Evolutionary conservation across 2,113 vertebrate species (phyloP), one percentile per base, ranked within the genome.

Genomic region (Rutilus rutilus): DNA sequence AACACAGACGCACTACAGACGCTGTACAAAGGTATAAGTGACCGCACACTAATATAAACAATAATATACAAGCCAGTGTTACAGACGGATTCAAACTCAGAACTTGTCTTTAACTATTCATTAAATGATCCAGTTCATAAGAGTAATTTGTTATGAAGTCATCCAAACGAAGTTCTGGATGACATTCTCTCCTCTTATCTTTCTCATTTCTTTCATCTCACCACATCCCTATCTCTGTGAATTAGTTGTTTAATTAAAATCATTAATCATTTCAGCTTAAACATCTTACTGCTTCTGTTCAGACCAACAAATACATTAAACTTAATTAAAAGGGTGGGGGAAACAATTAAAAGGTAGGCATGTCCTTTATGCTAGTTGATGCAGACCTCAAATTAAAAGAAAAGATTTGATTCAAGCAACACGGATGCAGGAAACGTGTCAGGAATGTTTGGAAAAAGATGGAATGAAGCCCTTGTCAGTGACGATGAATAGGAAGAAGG

Each of bases 231-330:
- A 27, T 60, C 50, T 75, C 33, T 39, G 45, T 87, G 47, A 60
- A 86, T 71, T 69, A 78, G 85, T 39, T 86, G 75, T 65, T 84
- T 88, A 79, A 88, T 86, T 85, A 89, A 85, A 77, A 78, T 85
- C 54, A 82, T 88, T 64, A 57, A 83, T 73, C 65, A 83, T 42
- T 73, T 71, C 65, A 69, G 45, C 45, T 65, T 52, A 52, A 69
- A 33, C 17, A 69, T 69, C 79, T 69, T 33, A 50, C 42, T 69
- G 79, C 79, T 82, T 82, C 60, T 69, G 62, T 52, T 82, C 45
- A 82, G 9, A 82, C 62, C 27, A 69, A 69, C 62, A 82, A 82
- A 69, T 33, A 65, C 45, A 69, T 82, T 1, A 39, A 79, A 79
- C 21, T 67, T 69, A 4, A 69, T 67, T 69, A 8, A 52, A 52